Conservation (phyloP, 1,140 invertebrate genomes). For the Probaryconus sp. region DNA sequence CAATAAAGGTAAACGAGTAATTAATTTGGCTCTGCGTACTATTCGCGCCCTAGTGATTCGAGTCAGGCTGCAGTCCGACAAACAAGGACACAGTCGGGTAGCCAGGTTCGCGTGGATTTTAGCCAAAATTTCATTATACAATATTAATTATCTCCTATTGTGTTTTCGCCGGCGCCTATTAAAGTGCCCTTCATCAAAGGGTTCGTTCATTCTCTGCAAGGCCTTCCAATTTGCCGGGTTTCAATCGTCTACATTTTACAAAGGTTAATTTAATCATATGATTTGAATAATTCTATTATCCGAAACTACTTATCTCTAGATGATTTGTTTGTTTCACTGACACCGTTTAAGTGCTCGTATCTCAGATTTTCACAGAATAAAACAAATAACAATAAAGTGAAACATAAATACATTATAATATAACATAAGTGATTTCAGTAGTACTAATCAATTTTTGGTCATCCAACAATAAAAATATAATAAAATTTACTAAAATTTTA, state of each 20-base stretch:
- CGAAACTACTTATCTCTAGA: not conserved
- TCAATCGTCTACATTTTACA: conserved; percentile 1
- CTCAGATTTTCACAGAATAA: too few species aligned
- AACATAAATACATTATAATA: too few species aligned
- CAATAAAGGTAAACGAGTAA: conserved; percentile 55
- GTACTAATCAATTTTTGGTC: too few species aligned
- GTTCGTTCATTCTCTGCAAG: not conserved
- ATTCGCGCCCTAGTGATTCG: conserved; percentile 24
- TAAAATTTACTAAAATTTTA: too few species aligned
- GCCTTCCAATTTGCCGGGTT: not conserved
- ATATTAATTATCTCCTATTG: conserved; percentile 47
- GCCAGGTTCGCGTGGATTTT: conserved; percentile 18
- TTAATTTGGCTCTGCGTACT: conserved; percentile 57
- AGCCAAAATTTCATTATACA: conserved; percentile 54
- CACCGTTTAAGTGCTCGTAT: too few species aligned
- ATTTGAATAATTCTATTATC: conserved; percentile 24
- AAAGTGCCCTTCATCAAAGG: conserved; percentile 32
- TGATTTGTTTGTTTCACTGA: conserved; percentile 1
- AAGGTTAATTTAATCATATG: conserved; percentile 17
- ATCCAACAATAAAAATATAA: too few species aligned
- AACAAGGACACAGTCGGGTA: conserved; percentile 14
- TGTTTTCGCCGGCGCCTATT: conserved; percentile 13
- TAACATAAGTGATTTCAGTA: too few species aligned
- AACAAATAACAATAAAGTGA: too few species aligned
- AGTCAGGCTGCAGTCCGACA: conserved; percentile 15